A percentile compares a stretch with the other conserved stretches of the same genome.
phyloP scores from a whole-genome alignment of 2,113 vertebrate genomes.

The Pongo abelii region DNA sequence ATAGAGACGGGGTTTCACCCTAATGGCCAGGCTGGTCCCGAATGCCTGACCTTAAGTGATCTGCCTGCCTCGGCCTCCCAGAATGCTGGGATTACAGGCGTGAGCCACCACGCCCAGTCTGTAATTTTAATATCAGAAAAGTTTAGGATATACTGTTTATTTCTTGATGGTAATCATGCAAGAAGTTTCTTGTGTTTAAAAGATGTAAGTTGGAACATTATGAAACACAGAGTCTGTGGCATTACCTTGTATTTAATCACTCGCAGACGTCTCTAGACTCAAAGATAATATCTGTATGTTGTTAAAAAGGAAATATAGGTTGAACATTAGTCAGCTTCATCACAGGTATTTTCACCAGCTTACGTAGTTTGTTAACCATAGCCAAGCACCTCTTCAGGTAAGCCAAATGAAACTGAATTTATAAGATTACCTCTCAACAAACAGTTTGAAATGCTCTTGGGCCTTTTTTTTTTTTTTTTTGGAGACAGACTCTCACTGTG shows the following conservation, averaged over 20 bases:
- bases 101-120: neutral
- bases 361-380: neutral
- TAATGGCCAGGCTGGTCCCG: too few relatives aligned
- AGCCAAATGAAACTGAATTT: neutral
- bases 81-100: too few relatives aligned
- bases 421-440: neutral
- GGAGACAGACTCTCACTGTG: too few relatives aligned
- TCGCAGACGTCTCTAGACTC: neutral
- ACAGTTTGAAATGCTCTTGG: neutral
- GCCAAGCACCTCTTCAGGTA: neutral
- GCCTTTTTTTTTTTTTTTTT: neutral
- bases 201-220: neutral
- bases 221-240: neutral
- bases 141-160: neutral
- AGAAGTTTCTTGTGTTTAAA: slow-evolving; percentile 1
- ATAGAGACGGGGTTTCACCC: too few relatives aligned
- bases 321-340: neutral
- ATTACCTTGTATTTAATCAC: neutral
- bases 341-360: neutral
- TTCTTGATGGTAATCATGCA: neutral
- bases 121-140: slow-evolving; percentile 2
- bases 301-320: neutral
- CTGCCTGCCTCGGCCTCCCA: too few relatives aligned
- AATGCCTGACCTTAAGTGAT: too few relatives aligned
- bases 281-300: neutral